These are phyloP conservation scores for Tetragonula carbonaria DNA, from an alignment of 2,888 invertebrate species.

Conservation along the genomic window DNA sequence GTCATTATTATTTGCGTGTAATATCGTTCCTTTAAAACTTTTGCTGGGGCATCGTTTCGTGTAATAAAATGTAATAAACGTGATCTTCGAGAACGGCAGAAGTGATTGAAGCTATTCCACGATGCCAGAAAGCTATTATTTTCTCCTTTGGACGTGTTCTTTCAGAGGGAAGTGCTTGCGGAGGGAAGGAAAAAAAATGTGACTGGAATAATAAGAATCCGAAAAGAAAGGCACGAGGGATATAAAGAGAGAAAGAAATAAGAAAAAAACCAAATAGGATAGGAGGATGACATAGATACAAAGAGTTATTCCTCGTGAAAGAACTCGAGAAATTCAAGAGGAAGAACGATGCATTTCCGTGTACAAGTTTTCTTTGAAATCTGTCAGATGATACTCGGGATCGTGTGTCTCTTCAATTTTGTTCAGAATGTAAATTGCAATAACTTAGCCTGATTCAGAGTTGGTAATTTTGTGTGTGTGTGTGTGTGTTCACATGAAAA, in stretches of 20 bases:
- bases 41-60: neutral
- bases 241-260: neutral
- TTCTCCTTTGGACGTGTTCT: conserved; percentile 31
- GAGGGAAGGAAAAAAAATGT: neutral
- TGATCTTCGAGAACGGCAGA: conserved; percentile 17
- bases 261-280: conserved; percentile 24
- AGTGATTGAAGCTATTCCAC: conserved; percentile 38
- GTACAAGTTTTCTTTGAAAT: conserved; percentile 42
- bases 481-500: neutral
- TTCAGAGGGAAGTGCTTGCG: conserved; percentile 10
- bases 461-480: neutral
- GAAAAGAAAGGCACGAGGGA: conserved; percentile 17
- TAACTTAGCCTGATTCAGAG: conserved; percentile 6
- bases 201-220: conserved; percentile 46
- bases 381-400: conserved; percentile 14
- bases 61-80: conserved; percentile 41
- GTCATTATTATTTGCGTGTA: neutral
- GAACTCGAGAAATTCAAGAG: conserved; percentile 45
- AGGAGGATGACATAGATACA: conserved; percentile 51
- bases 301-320: conserved; percentile 55
- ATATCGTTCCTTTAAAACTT: neutral
- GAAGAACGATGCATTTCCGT: conserved; percentile 42
- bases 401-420: conserved; percentile 29
- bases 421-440: conserved; percentile 23
- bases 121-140: conserved; percentile 46